These are phyloP conservation scores for Macropus fuliginosus DNA, from an alignment of 2,797 vertebrate genomes.

Conservation along the genomic window DNA sequence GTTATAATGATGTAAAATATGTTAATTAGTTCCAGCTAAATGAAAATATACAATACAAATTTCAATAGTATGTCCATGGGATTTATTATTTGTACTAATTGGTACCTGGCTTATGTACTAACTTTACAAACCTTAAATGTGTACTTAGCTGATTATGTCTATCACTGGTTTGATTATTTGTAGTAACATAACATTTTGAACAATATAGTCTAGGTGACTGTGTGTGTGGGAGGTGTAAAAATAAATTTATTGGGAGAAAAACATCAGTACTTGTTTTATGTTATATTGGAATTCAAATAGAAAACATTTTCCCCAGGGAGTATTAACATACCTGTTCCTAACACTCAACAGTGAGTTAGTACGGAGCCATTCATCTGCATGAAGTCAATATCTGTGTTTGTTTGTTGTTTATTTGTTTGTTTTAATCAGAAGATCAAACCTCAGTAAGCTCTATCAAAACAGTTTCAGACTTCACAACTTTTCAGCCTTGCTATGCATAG, in stretches of 20 bases:
- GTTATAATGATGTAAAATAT: background rate
- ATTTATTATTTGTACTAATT: background rate
- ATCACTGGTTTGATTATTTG: background rate
- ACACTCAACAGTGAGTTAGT: background rate
- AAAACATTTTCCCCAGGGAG: background rate
- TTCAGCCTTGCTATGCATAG: background rate
- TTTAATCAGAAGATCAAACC: background rate
- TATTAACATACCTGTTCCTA: background rate
- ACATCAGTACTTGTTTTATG: background rate
- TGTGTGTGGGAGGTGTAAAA: accelerated
- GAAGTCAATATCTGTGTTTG: background rate
- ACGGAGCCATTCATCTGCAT: background rate
- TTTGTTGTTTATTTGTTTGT: background rate
- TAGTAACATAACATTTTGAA: background rate
- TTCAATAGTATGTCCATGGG: background rate
- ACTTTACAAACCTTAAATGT: background rate
- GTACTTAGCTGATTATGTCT: background rate
- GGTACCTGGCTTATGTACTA: background rate
- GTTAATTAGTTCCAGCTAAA: background rate
- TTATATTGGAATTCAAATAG: background rate
- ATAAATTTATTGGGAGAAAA: background rate
- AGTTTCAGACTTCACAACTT: background rate
- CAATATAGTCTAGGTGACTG: background rate
- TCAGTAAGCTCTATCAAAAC: background rate
- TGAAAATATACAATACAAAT: background rate